phyloP scores from a whole-genome alignment of 2,888 invertebrate genomes.

The Petrolisthes manimaculis region DNA sequence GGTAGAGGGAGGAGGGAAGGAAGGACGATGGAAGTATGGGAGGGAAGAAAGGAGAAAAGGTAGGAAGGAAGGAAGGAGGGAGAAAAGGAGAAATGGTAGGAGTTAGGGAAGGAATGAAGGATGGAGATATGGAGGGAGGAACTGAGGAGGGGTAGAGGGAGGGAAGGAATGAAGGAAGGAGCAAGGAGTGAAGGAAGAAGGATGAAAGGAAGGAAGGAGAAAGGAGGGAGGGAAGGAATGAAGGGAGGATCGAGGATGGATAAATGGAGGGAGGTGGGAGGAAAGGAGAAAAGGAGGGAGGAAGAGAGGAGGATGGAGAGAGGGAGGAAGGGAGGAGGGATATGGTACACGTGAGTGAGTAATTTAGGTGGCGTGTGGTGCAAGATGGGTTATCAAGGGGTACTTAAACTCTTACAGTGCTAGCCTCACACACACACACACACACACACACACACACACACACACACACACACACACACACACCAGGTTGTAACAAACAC shows the following conservation, averaged over 20 bases:
- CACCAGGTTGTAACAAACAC: too few species aligned
- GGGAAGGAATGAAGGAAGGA: constrained; percentile 1
- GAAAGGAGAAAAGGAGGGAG: neutral
- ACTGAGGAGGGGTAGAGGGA: neutral
- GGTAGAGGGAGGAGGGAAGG: too few species aligned
- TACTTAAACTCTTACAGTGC: too few species aligned
- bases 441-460: too few species aligned
- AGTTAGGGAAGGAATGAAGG: neutral
- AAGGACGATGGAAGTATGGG: neutral
- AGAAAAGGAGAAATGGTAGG: neutral
- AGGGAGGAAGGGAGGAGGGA: neutral
- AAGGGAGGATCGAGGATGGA: neutral
- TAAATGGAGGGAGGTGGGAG: neutral
- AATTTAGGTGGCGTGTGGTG: too few species aligned
- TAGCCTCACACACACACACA: too few species aligned
- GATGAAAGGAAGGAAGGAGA: neutral
- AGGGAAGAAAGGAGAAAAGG: too few species aligned
- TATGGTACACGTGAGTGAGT: too few species aligned
- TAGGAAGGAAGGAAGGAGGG: neutral
- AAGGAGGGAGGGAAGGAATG: neutral
- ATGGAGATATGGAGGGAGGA: neutral
- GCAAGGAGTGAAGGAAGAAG: neutral
- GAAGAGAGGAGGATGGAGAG: neutral
- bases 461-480: too few species aligned
- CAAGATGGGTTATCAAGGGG: too few species aligned